Evolutionary conservation across 53 echinoderm and acorn worm genomes (phyloP), one percentile per base, ranked within the genome.

Genomic region (Temnopleurus reevesii): DNA sequence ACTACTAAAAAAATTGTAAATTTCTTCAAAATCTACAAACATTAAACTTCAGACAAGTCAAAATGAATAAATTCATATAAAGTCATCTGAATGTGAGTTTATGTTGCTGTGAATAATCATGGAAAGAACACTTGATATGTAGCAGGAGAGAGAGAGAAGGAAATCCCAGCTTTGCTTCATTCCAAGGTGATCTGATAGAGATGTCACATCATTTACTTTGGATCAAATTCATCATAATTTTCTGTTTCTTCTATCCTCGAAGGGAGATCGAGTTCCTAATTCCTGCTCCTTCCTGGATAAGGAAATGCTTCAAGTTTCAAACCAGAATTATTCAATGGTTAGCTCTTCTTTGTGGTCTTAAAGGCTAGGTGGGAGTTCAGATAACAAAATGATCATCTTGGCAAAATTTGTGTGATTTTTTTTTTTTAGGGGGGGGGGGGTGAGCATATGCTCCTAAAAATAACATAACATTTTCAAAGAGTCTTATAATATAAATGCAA

Each of bases 301-400:
- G 55, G 83, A 83, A 55, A 83, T 83, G 83, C 83, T 51, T 55
- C 53, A 83, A 53, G 83, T 83, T 83, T 83, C 83, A 55, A 54
- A 36, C 83, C 83, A 83, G 80, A 80, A 51, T 80, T 26, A 80
- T 80, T 80, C 19, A 13, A 49, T 29, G 18, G 27, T 51, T 51
- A 80, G 51, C 46, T 25, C 80, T 51, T 46, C 31, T 30, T 80
- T 80, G 80, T 46, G 80, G 80, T 51, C 31, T 46, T 80, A 51
- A 49, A 80, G 80, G 26, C 27, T 29, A 49, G 26, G 27, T 46
- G 24, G 0, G 51, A 28, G 51, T 28, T 49, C 46, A 7, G 31
- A 33, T 15, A 65, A 25, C 5, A 35, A 0, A 31, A 0, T 41
- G 36, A 8, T 15, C 19, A 0, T 5, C 2, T 71, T 23, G 8